Percentiles rank a stretch among this genome's conserved stretches.
phyloP scores from a whole-genome alignment of 2,797 vertebrate genomes.

The Vultur gryphus region DNA sequence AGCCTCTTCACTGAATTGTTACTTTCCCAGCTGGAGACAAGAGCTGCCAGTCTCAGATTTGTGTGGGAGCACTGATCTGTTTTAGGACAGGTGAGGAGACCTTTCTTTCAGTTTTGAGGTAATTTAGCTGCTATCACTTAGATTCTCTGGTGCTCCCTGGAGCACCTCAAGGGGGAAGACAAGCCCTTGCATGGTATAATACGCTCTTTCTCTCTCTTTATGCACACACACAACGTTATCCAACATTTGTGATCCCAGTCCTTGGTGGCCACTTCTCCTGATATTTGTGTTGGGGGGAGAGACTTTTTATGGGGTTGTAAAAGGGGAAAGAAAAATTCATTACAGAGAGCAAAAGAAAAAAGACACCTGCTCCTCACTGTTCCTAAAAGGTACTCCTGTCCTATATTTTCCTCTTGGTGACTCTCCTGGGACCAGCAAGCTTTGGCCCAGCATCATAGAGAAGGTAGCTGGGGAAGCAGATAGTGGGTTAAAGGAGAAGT shows the following conservation, averaged over 20 bases:
- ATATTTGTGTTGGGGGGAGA: neutral
- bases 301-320: neutral
- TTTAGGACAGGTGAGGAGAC: neutral
- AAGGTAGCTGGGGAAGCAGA: neutral
- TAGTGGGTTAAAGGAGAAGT: neutral
- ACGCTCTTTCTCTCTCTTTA: neutral
- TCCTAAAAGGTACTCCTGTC: neutral
- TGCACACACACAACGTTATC: rapidly evolving
- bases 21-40: neutral
- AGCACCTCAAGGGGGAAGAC: neutral
- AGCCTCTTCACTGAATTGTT: neutral
- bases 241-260: neutral
- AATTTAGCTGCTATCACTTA: neutral
- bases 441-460: neutral
- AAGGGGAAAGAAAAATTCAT: neutral
- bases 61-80: neutral
- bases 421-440: neutral
- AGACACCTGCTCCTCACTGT: neutral
- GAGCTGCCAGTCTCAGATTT: neutral
- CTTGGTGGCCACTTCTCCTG: neutral
- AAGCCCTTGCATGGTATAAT: neutral
- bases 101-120: neutral
- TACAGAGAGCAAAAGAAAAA: neutral
- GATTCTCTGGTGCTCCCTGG: neutral
- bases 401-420: neutral